Percentiles rank a stretch among this genome's conserved stretches.
These are phyloP conservation scores for Colletes latitarsis DNA, from an alignment of 1,140 invertebrate genomes.

Conservation along the genomic window DNA sequence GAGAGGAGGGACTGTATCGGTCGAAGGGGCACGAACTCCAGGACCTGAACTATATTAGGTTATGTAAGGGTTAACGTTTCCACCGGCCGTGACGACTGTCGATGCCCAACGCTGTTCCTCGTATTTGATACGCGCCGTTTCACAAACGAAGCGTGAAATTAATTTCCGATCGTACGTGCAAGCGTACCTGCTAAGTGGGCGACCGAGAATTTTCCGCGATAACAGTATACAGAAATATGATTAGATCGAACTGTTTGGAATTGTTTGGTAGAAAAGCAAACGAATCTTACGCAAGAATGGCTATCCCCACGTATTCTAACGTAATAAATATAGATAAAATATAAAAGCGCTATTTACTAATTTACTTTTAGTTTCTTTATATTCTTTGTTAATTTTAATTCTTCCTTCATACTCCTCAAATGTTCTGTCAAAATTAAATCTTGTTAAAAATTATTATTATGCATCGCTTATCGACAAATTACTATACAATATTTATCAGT, in stretches of 20 bases:
- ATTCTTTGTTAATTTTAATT: too few relatives aligned
- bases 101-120: not conserved
- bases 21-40: not conserved
- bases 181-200: not conserved
- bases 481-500: too few relatives aligned
- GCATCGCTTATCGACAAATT: too few relatives aligned
- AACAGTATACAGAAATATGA: too few relatives aligned
- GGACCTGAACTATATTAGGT: constrained; percentile 2
- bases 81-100: not conserved
- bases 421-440: too few relatives aligned
- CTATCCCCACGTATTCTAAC: too few relatives aligned
- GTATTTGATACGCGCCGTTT: not conserved
- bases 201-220: not conserved
- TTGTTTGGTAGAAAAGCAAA: not conserved
- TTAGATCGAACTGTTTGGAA: not conserved
- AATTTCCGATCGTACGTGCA: too few relatives aligned
- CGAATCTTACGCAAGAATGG: not conserved
- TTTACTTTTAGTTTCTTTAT: too few relatives aligned
- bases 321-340: not conserved
- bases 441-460: too few relatives aligned
- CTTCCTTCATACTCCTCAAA: too few relatives aligned
- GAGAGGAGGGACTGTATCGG: not conserved
- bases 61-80: not conserved
- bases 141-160: not conserved
- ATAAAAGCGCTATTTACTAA: not conserved